Conservation (phyloP, 2,888 invertebrate species). For the Standfussiana lucernea region DNA sequence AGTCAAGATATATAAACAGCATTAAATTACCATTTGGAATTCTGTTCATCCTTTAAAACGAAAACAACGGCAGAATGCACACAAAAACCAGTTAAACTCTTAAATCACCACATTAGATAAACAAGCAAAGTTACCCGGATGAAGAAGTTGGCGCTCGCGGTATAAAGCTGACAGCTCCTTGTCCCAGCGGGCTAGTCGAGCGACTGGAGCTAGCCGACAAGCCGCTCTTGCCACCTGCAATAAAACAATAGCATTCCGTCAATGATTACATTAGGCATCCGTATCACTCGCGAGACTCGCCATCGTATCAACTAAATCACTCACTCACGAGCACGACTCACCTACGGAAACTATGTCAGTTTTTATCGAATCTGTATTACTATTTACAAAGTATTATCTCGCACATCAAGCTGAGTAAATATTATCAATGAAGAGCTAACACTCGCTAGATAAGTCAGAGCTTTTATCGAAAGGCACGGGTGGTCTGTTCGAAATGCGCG, state of each 20-base stretch:
- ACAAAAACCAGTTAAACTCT: slow-evolving; percentile 48
- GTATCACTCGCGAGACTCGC: slow-evolving; percentile 6
- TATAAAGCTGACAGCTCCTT: slow-evolving; percentile 87
- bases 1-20: slow-evolving; percentile 14
- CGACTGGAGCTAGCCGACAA: slow-evolving; percentile 91
- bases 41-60: slow-evolving; percentile 11
- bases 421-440: slow-evolving; percentile 75
- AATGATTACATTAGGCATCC: slow-evolving; percentile 57
- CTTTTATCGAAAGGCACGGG: slow-evolving; percentile 82
- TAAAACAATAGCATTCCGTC: slow-evolving; percentile 67
- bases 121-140: slow-evolving; percentile 84
- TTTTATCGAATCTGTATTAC: slow-evolving; percentile 49
- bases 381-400: slow-evolving; percentile 68
- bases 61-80: slow-evolving; percentile 39
- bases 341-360: slow-evolving; percentile 46
- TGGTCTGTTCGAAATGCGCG: slow-evolving; percentile 79
- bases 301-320: slow-evolving; percentile 38
- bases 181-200: slow-evolving; percentile 90
- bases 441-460: slow-evolving; percentile 75
- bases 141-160: slow-evolving; percentile 90
- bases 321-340: slow-evolving; percentile 34
- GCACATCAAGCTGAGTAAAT: slow-evolving; percentile 76
- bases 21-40: slow-evolving; percentile 5
- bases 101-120: slow-evolving; percentile 53
- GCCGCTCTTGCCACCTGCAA: slow-evolving; percentile 86